phyloP scores from a whole-genome alignment of 1,140 invertebrate species.

The Contarinia nasturtii region DNA sequence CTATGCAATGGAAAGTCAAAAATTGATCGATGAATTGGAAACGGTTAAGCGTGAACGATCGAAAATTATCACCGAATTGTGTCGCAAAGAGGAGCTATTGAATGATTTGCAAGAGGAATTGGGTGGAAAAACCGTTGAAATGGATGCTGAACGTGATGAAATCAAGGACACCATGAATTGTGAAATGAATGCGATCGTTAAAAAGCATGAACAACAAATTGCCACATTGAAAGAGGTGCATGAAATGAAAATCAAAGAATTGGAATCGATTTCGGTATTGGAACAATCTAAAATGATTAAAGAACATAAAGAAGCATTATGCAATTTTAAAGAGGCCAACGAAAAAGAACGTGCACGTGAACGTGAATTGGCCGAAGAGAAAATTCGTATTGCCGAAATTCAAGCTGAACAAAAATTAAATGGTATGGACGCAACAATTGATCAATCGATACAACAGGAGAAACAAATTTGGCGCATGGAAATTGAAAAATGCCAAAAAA shows the following conservation, averaged over 20 bases:
- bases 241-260: slow-evolving; percentile 4
- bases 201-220: slow-evolving; percentile 11
- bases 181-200: slow-evolving; percentile 15
- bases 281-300: not conserved
- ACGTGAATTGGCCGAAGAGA: slow-evolving; percentile 16
- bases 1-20: slow-evolving; percentile 16
- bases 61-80: slow-evolving; percentile 22
- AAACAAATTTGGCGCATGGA: slow-evolving; percentile 24
- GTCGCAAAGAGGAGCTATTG: slow-evolving; percentile 19
- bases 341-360: slow-evolving; percentile 10
- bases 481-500: slow-evolving; percentile 29
- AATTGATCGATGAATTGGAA: slow-evolving; percentile 16
- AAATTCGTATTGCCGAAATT: slow-evolving; percentile 12
- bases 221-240: slow-evolving; percentile 4
- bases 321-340: slow-evolving; percentile 12
- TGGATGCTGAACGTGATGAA: slow-evolving; percentile 17
- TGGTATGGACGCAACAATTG: slow-evolving; percentile 23
- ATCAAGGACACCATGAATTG: slow-evolving; percentile 19
- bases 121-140: slow-evolving; percentile 21
- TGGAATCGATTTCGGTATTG: slow-evolving; percentile 1
- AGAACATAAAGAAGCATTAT: not conserved
- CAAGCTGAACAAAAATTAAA: slow-evolving; percentile 23
- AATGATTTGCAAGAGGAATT: slow-evolving; percentile 21
- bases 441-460: slow-evolving; percentile 23
- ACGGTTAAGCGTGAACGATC: slow-evolving; percentile 19